A percentile compares a stretch with the other conserved stretches of the same genome.
These are phyloP conservation scores for Anthopleura sola DNA, from an alignment of 64 coral and sea anemone genomes.

Conservation along the genomic window DNA sequence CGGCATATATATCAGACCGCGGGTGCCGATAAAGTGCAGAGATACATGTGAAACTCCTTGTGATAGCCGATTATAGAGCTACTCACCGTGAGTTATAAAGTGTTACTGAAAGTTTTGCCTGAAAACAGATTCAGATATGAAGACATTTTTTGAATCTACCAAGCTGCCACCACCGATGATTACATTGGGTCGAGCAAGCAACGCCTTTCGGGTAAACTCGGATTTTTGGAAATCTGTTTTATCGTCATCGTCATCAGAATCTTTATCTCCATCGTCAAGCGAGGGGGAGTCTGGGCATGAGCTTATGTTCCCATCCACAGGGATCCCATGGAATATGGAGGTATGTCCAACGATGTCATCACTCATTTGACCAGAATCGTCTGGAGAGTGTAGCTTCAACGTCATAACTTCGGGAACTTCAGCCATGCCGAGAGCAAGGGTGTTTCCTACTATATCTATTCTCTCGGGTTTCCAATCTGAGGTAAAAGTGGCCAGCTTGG, in stretches of 20 bases:
- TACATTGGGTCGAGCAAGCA: slow-evolving; percentile 39
- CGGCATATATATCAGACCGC: too few relatives aligned
- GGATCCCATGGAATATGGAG: not conserved
- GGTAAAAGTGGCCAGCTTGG: slow-evolving; percentile 22
- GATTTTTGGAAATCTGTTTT: slow-evolving; percentile 46
- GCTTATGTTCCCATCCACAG: too few relatives aligned
- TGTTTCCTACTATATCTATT: slow-evolving; percentile 30
- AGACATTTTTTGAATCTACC: slow-evolving; percentile 44
- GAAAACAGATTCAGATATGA: slow-evolving; percentile 42
- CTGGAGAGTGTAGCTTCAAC: slow-evolving; percentile 17
- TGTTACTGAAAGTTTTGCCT: slow-evolving; percentile 11
- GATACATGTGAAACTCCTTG: too few relatives aligned
- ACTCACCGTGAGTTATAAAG: too few relatives aligned
- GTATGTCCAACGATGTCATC: too few relatives aligned
- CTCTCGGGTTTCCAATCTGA: slow-evolving; percentile 31
- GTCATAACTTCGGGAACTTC: slow-evolving; percentile 56
- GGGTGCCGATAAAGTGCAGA: too few relatives aligned
- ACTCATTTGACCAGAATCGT: too few relatives aligned
- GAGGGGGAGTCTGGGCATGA: slow-evolving; percentile 4
- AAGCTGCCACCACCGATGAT: slow-evolving; percentile 44
- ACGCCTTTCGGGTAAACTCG: slow-evolving; percentile 46
- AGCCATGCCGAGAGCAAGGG: slow-evolving; percentile 23
- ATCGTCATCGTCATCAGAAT: slow-evolving; percentile 32
- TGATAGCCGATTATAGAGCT: too few relatives aligned
- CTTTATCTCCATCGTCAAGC: slow-evolving; percentile 44